These are phyloP conservation scores for Hyalella azteca DNA, from an alignment of 2,888 invertebrate genomes.

Conservation along the genomic window DNA sequence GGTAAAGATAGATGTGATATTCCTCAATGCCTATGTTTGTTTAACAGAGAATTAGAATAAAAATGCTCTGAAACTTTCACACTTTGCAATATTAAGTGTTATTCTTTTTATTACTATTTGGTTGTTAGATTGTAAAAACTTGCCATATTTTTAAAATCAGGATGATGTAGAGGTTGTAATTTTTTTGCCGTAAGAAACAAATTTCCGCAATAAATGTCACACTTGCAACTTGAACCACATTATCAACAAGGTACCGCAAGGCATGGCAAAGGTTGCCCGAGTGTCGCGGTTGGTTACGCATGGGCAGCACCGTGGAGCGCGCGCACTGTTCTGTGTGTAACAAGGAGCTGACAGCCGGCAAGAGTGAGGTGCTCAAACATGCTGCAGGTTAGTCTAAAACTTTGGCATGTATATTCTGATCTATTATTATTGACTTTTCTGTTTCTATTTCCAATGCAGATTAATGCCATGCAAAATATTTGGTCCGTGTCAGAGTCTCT, in stretches of 20 bases:
- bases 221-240: too few species aligned
- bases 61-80: too few species aligned
- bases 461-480: neutral
- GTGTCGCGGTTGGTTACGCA: conserved; percentile 47
- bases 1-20: too few species aligned
- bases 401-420: neutral
- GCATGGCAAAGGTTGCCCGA: conserved; percentile 34
- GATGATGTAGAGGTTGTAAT: too few species aligned
- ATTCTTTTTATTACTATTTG: too few species aligned
- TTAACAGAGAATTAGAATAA: too few species aligned
- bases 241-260: conserved; percentile 19
- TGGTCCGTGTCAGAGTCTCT: neutral
- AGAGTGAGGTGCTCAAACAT: conserved; percentile 51
- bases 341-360: conserved; percentile 51
- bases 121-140: too few species aligned
- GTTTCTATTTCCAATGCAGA: neutral
- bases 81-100: too few species aligned
- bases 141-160: too few species aligned
- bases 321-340: conserved; percentile 47
- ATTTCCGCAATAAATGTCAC: too few species aligned
- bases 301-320: conserved; percentile 31
- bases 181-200: too few species aligned
- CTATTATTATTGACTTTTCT: neutral
- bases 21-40: too few species aligned
- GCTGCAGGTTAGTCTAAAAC: conserved; percentile 25